phyloP scores from a whole-genome alignment of 2,113 vertebrate species.

The Arizona elegans region DNA sequence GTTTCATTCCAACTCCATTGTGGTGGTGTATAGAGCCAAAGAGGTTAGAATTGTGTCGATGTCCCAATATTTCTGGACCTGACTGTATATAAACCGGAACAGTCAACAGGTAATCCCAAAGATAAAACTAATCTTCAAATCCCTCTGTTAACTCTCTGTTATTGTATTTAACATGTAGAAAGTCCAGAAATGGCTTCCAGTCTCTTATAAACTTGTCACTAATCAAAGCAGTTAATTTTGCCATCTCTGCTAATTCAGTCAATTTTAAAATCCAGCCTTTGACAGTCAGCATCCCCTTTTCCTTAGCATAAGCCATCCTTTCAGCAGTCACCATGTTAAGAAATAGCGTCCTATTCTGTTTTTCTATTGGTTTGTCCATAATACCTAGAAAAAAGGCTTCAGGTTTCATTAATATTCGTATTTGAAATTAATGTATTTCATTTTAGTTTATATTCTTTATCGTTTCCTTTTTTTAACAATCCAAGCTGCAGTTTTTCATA shows the following conservation, averaged over 20 bases:
- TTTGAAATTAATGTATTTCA: not conserved
- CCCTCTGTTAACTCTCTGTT: too few relatives aligned
- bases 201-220: too few relatives aligned
- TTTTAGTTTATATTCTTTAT: not conserved
- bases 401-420: not conserved
- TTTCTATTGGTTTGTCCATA: not conserved
- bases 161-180: too few relatives aligned
- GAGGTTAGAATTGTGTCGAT: too few relatives aligned
- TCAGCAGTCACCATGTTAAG: not conserved
- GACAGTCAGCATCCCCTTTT: not conserved
- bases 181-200: too few relatives aligned
- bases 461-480: not conserved
- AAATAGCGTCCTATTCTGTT: not conserved
- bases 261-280: not conserved
- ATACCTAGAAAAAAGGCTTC: not conserved
- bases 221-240: not conserved
- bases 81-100: too few relatives aligned
- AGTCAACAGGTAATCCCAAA: too few relatives aligned
- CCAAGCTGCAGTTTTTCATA: not conserved
- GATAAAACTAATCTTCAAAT: too few relatives aligned
- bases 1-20: too few relatives aligned
- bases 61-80: too few relatives aligned
- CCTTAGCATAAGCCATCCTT: not conserved
- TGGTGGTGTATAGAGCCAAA: too few relatives aligned
- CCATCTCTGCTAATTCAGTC: not conserved